Conservation (phyloP, 2,888 invertebrate species). For the Octonoba sinensis region DNA sequence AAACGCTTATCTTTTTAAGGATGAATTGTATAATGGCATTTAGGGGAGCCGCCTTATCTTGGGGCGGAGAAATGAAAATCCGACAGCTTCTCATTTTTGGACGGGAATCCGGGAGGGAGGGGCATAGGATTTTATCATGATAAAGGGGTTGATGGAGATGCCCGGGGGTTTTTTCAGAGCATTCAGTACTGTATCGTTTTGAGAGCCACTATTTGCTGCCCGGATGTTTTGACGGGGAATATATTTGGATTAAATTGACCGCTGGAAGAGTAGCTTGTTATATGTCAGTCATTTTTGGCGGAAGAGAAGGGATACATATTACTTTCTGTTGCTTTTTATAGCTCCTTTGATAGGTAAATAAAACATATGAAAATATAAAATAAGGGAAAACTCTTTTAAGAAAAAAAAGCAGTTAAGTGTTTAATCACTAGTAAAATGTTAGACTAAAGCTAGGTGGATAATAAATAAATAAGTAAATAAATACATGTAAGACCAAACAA, state of each 20-base stretch:
- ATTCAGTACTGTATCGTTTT: not conserved
- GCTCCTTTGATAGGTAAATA: no score
- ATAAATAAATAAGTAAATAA: no score
- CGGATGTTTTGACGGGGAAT: constrained; percentile 20
- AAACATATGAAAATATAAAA: no score
- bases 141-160: constrained; percentile 56
- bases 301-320: no score
- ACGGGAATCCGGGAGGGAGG: constrained; percentile 13
- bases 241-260: constrained; percentile 57
- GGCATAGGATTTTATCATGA: constrained; percentile 24
- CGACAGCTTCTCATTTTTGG: constrained; percentile 58
- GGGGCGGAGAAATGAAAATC: constrained; percentile 33
- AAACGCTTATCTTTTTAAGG: constrained; percentile 64
- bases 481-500: no score
- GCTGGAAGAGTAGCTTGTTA: constrained; percentile 49
- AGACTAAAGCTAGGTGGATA: no score
- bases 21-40: constrained; percentile 64
- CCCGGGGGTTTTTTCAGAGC: constrained; percentile 16
- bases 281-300: constrained; percentile 43
- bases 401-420: no score
- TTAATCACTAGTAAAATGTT: no score
- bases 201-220: constrained; percentile 25
- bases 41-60: constrained; percentile 37
- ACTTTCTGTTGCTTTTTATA: no score
- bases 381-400: no score